A percentile compares a stretch with the other conserved stretches of the same genome.
phyloP scores from a whole-genome alignment of 2,797 vertebrate species.

The Falco biarmicus region DNA sequence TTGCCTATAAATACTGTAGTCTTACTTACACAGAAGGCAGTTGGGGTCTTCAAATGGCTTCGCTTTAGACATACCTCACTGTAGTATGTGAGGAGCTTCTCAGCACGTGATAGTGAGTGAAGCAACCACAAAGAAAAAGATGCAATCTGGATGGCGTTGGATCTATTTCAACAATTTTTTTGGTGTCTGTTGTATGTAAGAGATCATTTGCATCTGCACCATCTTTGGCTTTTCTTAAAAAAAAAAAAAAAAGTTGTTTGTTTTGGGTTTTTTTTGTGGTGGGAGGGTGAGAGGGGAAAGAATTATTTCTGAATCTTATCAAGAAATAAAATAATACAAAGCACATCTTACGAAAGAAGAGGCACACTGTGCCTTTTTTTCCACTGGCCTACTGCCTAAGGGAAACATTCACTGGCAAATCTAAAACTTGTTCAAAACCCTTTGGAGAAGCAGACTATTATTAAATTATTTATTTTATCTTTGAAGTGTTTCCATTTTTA shows the following conservation, averaged over 20 bases:
- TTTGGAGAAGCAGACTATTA: slow-evolving; percentile 64
- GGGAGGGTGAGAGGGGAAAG: background rate
- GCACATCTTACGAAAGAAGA: slow-evolving; percentile 27
- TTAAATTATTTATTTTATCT: slow-evolving; percentile 75
- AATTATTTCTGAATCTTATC: slow-evolving; percentile 53
- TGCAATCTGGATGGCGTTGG: background rate
- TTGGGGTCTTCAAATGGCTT: background rate
- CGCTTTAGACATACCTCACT: background rate
- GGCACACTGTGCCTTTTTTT: slow-evolving; percentile 41
- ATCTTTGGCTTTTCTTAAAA: background rate
- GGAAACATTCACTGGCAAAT: slow-evolving; percentile 69
- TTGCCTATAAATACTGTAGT: background rate
- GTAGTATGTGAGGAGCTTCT: background rate
- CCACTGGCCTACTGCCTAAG: slow-evolving; percentile 63
- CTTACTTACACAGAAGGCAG: background rate
- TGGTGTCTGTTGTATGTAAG: background rate
- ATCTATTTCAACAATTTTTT: background rate
- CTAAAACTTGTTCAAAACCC: slow-evolving; percentile 71
- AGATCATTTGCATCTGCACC: background rate
- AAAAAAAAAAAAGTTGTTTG: background rate
- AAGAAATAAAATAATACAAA: slow-evolving; percentile 50
- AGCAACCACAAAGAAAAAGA: background rate
- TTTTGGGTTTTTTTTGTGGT: background rate
- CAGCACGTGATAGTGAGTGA: background rate
- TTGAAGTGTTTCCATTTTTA: slow-evolving; percentile 72